A percentile compares a stretch with the other conserved stretches of the same genome.
Conservation (phyloP, 2,888 invertebrate genomes). For the Salticus scenicus region DNA sequence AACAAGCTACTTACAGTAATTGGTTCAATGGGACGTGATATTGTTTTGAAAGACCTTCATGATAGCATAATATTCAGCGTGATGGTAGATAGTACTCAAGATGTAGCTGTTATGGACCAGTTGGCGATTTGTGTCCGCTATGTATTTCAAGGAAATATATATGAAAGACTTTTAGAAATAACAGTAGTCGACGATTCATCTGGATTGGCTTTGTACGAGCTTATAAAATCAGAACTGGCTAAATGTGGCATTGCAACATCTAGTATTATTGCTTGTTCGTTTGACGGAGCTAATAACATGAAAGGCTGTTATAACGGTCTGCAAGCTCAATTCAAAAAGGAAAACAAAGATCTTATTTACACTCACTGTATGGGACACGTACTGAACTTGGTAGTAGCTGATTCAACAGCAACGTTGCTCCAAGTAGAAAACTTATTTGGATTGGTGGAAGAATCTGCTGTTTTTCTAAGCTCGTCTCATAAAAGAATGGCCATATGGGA, state of each 20-base stretch:
- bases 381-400: background rate
- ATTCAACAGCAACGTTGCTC: background rate
- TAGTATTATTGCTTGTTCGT: background rate
- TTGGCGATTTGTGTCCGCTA: background rate
- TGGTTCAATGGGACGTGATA: background rate
- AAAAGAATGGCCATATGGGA: background rate
- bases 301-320: background rate
- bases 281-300: constrained; percentile 17
- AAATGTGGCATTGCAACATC: background rate
- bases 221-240: constrained; percentile 17
- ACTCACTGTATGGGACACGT: constrained; percentile 5
- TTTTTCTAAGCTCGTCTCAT: constrained; percentile 2
- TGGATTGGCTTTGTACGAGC: background rate
- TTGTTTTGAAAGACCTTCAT: background rate
- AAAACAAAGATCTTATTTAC: constrained; percentile 11
- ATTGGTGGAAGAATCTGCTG: constrained; percentile 7
- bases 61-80: background rate
- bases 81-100: constrained; percentile 10
- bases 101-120: constrained; percentile 21
- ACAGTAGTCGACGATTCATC: background rate
- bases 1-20: background rate
- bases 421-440: constrained; percentile 4
- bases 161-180: constrained; percentile 6
- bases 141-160: background rate
- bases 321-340: background rate